Conservation (phyloP, 2,888 invertebrate genomes). For the Amblyjoppa proteus region DNA sequence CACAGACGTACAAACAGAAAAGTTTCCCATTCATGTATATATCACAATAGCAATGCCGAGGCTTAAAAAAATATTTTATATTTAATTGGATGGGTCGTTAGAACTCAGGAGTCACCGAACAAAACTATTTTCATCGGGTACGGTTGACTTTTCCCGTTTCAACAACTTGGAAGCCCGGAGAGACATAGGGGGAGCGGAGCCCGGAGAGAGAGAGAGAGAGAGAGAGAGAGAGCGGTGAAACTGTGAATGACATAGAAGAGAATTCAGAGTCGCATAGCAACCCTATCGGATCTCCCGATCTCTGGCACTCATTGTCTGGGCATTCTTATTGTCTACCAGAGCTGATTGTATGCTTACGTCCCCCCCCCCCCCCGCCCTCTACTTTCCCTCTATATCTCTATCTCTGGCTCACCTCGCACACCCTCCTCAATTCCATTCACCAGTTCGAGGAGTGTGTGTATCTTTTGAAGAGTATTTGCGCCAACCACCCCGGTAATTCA, state of each 20-base stretch:
- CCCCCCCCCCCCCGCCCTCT: neutral
- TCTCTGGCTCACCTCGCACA: neutral
- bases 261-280: constrained; percentile 65
- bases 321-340: constrained; percentile 66
- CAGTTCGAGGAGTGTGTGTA: constrained; percentile 66
- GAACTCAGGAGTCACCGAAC: constrained; percentile 28
- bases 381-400: too few relatives aligned
- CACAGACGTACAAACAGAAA: neutral
- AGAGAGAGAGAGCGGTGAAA: constrained; percentile 22
- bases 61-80: constrained; percentile 27
- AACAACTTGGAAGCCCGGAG: constrained; percentile 31
- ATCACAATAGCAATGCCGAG: neutral
- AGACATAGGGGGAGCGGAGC: constrained; percentile 8
- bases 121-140: constrained; percentile 56
- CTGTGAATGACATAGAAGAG: constrained; percentile 37
- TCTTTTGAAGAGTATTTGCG: constrained; percentile 66
- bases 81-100: constrained; percentile 47
- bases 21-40: neutral
- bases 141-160: constrained; percentile 43
- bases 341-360: constrained; percentile 66
- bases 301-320: constrained; percentile 68
- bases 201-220: neutral
- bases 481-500: constrained; percentile 63
- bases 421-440: constrained; percentile 65
- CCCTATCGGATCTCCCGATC: constrained; percentile 66